These are phyloP conservation scores for Paraescarpia echinospica DNA, from an alignment of 1,140 invertebrate genomes.

Conservation along the genomic window DNA sequence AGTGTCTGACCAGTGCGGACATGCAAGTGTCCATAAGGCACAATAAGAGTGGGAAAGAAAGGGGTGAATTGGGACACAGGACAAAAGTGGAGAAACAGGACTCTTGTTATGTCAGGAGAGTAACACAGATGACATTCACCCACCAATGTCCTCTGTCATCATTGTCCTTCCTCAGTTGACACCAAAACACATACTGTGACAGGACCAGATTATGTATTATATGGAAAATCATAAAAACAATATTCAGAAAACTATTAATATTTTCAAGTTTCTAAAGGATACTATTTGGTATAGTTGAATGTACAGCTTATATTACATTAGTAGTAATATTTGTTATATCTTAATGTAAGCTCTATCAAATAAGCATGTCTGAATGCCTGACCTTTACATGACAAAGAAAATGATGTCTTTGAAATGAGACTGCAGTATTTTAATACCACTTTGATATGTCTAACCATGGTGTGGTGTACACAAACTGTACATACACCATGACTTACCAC, in stretches of 20 bases:
- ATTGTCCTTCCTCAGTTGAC: neutral
- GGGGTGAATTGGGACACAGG: neutral
- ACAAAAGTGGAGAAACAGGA: neutral
- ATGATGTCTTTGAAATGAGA: neutral
- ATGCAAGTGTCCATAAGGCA: conserved; percentile 4
- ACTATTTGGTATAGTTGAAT: neutral
- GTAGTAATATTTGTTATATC: neutral
- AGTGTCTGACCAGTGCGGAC: neutral
- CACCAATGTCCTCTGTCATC: neutral
- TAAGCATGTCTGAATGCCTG: neutral
- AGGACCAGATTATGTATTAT: no score
- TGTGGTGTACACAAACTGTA: neutral
- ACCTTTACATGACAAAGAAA: neutral
- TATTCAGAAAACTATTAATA: no score
- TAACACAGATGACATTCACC: neutral
- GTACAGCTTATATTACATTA: neutral
- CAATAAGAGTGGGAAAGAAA: neutral
- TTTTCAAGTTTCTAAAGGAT: neutral
- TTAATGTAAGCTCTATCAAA: neutral
- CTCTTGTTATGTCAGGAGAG: neutral
- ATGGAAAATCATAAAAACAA: no score
- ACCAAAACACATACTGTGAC: no score
- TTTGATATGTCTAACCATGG: neutral
- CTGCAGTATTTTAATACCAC: neutral
- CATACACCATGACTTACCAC: neutral